phyloP scores from a whole-genome alignment of 2,113 vertebrate species.

The Equus przewalskii region DNA sequence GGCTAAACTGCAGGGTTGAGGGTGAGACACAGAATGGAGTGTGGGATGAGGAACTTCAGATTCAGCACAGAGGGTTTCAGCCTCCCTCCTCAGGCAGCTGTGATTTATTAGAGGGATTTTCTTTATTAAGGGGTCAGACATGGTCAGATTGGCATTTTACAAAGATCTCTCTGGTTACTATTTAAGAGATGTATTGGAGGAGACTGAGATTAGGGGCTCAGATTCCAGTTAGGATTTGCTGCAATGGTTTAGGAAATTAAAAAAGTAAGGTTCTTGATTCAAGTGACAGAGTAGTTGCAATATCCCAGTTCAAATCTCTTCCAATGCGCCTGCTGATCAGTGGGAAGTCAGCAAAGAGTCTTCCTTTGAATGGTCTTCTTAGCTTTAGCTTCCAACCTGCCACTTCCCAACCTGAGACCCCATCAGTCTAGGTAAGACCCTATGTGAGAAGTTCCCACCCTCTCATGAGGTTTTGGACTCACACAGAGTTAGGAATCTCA shows the following conservation, averaged over 20 bases:
- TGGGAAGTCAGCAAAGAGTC: not conserved
- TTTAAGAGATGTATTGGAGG: not conserved
- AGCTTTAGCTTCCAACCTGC: not conserved
- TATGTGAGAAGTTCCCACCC: not conserved
- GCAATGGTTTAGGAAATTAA: not conserved
- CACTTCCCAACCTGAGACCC: not conserved
- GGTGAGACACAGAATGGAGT: not conserved
- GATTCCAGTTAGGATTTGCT: slow-evolving; percentile 14
- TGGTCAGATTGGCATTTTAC: slow-evolving; percentile 13
- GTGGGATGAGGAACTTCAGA: not conserved
- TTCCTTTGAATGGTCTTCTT: slow-evolving; percentile 34
- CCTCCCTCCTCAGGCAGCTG: not conserved
- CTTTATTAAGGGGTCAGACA: not conserved
- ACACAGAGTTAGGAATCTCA: not conserved
- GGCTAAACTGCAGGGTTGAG: not conserved
- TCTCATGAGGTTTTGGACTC: not conserved
- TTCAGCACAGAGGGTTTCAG: not conserved
- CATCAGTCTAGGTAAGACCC: not conserved
- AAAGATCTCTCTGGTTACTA: slow-evolving; percentile 3
- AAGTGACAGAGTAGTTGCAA: not conserved
- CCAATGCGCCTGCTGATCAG: not conserved
- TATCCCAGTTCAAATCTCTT: not conserved
- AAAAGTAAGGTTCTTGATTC: slow-evolving; percentile 59
- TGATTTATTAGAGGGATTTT: not conserved
- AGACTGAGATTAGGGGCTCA: not conserved